phyloP scores from a whole-genome alignment of 2,797 vertebrate genomes.

The Poecilia picta region DNA sequence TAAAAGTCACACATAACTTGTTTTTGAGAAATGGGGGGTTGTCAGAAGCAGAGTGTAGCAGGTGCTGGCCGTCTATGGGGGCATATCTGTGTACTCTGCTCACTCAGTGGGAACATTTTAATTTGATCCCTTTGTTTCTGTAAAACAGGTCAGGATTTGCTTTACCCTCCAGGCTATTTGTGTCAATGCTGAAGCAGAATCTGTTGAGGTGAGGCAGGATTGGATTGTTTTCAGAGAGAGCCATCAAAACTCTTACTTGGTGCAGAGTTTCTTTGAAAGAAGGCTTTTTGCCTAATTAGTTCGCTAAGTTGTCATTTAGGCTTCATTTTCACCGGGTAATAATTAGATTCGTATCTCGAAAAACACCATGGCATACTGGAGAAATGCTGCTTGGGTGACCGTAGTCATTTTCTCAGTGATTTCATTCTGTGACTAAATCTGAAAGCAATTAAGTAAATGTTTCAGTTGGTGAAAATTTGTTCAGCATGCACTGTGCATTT shows the following conservation, averaged over 20 bases:
- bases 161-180: constrained; percentile 58
- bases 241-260: constrained; percentile 17
- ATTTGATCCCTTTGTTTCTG: constrained; percentile 77
- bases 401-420: background rate
- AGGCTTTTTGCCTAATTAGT: constrained; percentile 18
- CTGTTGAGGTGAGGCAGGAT: constrained; percentile 28
- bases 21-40: constrained; percentile 15
- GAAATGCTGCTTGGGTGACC: background rate
- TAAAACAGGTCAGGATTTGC: constrained; percentile 77
- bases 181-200: constrained; percentile 45
- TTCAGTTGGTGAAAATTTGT: constrained; percentile 14
- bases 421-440: constrained; percentile 19
- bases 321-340: background rate
- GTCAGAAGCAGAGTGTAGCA: constrained; percentile 51
- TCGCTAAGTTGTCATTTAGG: constrained; percentile 14
- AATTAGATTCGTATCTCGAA: background rate
- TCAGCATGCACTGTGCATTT: constrained; percentile 14
- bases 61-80: constrained; percentile 64
- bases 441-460: constrained; percentile 12
- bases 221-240: constrained; percentile 11
- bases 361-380: background rate
- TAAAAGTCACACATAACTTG: constrained; percentile 14
- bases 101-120: constrained; percentile 78
- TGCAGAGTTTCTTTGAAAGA: constrained; percentile 10
- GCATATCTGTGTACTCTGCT: constrained; percentile 68